phyloP scores from a whole-genome alignment of 2,888 invertebrate genomes.

The Pristionchus exspectatus region DNA sequence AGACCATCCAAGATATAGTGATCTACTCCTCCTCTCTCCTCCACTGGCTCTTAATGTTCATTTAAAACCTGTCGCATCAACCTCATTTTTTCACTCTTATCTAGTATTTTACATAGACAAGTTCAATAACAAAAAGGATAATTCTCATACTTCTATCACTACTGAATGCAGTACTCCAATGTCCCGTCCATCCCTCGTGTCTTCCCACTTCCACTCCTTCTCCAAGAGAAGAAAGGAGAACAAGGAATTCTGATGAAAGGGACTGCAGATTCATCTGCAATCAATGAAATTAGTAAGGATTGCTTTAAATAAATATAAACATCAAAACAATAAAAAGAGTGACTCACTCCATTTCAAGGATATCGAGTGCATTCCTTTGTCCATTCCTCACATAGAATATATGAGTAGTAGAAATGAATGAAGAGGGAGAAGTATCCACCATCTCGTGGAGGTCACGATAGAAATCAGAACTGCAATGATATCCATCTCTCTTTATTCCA shows the following conservation, averaged over 20 bases:
- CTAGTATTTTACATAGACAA: too few relatives aligned
- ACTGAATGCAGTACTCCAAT: slow-evolving; percentile 86
- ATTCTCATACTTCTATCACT: slow-evolving; percentile 65
- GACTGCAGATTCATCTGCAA: slow-evolving; percentile 80
- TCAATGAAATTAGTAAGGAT: background rate
- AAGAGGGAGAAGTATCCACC: slow-evolving; percentile 84
- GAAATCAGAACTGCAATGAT: slow-evolving; percentile 83
- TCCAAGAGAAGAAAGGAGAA: slow-evolving; percentile 87
- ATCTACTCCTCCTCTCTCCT: slow-evolving; percentile 66
- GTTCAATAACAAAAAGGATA: too few relatives aligned
- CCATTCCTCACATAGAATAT: slow-evolving; percentile 94
- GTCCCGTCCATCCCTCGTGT: slow-evolving; percentile 96
- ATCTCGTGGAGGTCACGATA: slow-evolving; percentile 87
- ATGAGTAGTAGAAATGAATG: slow-evolving; percentile 93
- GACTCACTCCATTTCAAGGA: slow-evolving; percentile 87
- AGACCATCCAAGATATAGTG: slow-evolving; percentile 74
- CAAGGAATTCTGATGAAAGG: slow-evolving; percentile 82
- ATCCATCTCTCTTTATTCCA: too few relatives aligned
- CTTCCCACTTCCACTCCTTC: slow-evolving; percentile 90
- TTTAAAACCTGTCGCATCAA: background rate
- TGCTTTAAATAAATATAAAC: background rate
- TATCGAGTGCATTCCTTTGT: slow-evolving; percentile 87
- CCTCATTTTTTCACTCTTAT: too few relatives aligned
- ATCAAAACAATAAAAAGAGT: background rate
- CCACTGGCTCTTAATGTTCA: slow-evolving; percentile 59